Conservation (phyloP, 2,113 vertebrate genomes). For the Oxyruncus cristatus region DNA sequence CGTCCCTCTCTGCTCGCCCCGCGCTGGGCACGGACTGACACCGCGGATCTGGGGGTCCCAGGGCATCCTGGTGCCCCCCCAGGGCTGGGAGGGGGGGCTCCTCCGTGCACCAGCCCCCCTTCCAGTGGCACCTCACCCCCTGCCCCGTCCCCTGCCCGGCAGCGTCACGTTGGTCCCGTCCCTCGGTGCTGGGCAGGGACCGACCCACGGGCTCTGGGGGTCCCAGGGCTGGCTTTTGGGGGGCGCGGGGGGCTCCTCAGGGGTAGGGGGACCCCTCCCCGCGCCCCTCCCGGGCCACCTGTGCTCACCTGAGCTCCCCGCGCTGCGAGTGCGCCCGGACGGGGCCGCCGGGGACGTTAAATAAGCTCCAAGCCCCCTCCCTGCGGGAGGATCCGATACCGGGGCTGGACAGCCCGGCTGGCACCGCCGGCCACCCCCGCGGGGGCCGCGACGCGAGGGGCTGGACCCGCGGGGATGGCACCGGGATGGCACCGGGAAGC, state of each 20-base stretch:
- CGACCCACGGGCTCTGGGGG: too few relatives aligned
- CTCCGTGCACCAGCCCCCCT: rapidly evolving
- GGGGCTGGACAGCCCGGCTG: conserved; percentile 17
- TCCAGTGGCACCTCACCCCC: not conserved
- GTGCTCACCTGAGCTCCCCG: conserved; percentile 9
- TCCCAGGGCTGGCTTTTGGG: not conserved
- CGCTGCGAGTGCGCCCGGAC: not conserved
- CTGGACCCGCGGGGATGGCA: not conserved
- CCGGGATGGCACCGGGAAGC: not conserved
- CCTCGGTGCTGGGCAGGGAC: too few relatives aligned
- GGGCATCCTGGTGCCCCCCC: not conserved
- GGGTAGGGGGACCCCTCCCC: rapidly evolving
- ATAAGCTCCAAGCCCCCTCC: conserved; percentile 52
- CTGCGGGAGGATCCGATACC: conserved; percentile 49
- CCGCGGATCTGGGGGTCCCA: not conserved
- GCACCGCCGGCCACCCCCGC: not conserved
- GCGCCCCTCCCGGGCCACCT: not conserved
- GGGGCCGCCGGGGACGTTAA: not conserved
- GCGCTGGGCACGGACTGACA: too few relatives aligned
- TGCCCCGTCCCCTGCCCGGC: too few relatives aligned
- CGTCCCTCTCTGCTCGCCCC: too few relatives aligned
- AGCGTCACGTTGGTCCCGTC: too few relatives aligned
- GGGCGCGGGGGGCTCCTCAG: not conserved
- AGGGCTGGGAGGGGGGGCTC: not conserved
- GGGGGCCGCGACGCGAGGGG: not conserved